phyloP scores from a whole-genome alignment of 2,113 vertebrate genomes.

The Pterocles orientalis region DNA sequence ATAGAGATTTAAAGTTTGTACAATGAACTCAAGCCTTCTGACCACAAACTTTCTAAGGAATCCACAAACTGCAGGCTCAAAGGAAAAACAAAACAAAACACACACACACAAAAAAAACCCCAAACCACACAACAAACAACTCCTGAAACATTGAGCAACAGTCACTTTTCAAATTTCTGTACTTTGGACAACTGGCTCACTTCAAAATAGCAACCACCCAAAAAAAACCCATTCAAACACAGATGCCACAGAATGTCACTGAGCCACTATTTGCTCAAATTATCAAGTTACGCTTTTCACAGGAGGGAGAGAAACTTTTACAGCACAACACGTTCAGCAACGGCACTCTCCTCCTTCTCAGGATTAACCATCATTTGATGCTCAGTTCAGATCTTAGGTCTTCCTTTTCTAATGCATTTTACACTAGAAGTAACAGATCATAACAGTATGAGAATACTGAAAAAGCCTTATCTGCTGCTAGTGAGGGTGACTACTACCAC shows the following conservation, averaged over 20 bases:
- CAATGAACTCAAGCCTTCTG: background rate
- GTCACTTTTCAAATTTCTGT: background rate
- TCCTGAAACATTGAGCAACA: background rate
- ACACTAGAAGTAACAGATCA: background rate
- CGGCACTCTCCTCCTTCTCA: background rate
- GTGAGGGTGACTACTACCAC: background rate
- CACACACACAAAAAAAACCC: background rate
- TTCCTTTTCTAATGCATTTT: background rate
- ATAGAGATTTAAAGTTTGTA: background rate
- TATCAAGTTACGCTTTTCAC: background rate
- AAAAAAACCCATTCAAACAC: background rate
- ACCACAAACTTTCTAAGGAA: background rate
- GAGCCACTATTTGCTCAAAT: background rate
- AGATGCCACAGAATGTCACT: background rate
- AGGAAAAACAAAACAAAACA: too few species aligned
- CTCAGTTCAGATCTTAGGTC: background rate
- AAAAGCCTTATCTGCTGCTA: rapidly evolving
- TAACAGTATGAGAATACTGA: background rate
- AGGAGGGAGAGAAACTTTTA: background rate
- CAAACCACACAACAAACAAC: background rate
- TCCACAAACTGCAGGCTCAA: background rate
- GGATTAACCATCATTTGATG: background rate
- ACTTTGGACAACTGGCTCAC: background rate
- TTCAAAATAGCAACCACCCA: background rate
- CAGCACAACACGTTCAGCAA: background rate